Evolutionary conservation across 2,888 invertebrate genomes (phyloP).

Genomic region (Drosophila neonasuta): DNA sequence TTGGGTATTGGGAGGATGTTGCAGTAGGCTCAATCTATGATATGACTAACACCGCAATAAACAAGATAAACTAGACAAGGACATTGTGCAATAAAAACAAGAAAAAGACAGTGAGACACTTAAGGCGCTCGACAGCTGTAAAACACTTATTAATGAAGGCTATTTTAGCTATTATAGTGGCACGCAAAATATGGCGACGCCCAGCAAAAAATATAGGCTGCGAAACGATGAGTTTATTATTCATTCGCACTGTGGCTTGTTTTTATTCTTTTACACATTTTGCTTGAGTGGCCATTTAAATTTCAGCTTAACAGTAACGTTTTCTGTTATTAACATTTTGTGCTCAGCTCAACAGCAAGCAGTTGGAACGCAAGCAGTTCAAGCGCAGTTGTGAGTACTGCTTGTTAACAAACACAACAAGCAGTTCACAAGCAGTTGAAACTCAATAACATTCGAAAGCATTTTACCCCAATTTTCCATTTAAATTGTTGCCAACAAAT

Average conservation of each 20-base stretch:
- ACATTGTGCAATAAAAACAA: background rate
- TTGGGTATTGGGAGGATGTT: constrained; percentile 30
- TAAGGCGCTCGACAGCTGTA: background rate
- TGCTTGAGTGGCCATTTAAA: background rate
- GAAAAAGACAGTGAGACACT: background rate
- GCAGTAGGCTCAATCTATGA: constrained; percentile 9
- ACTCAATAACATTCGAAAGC: background rate
- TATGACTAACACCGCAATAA: constrained; percentile 17
- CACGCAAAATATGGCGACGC: constrained; percentile 1
- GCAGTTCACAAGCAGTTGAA: background rate
- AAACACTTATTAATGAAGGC: constrained; percentile 2
- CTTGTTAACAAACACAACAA: background rate
- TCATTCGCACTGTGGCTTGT: background rate
- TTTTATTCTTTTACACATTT: background rate
- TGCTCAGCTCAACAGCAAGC: background rate
- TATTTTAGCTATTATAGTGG: background rate
- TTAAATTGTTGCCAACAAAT: background rate
- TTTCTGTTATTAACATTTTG: constrained; percentile 13
- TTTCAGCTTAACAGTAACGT: background rate
- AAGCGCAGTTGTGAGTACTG: background rate
- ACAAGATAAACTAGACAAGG: constrained; percentile 12
- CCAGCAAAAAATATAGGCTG: background rate
- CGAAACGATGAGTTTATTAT: background rate
- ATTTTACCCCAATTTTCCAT: background rate
- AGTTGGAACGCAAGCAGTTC: constrained; percentile 10